Base-by-base conservation (phyloP, 2,888 invertebrate genomes). In the Eugnorisma glareosa region DNA sequence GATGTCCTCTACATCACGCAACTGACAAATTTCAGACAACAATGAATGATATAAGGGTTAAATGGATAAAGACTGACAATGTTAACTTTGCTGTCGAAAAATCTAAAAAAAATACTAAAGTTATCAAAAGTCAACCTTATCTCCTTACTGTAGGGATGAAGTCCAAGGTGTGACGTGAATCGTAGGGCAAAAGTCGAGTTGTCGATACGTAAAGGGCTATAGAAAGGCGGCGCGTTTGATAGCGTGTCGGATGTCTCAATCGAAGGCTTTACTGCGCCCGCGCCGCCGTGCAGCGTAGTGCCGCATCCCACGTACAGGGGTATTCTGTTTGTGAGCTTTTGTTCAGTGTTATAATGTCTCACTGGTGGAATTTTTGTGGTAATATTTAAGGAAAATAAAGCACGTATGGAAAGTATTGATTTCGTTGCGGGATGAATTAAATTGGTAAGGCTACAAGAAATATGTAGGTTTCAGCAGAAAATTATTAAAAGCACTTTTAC, bases 11-110 rank as follows among this genome's bases (percentile, higher is more conserved):
- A 93, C 94, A 93, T 93, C 93, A 92, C 93, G 90, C 93, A 94
- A 95, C 96, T 96, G 96, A 96, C 96, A 96, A 96, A 96, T 96
- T 96, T 94, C 89, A 88, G 91, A 94, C 94, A 95, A 96, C 96
- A 96, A 96, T 94, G 93, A 92, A 94, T 94, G 92, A 93, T 94
- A 92, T 93, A 94, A 94, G 95, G 95, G 95, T 95, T 95, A 95
- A 95, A 95, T 93, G 94, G 93, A 94, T 93, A 93, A 93, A 89
- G 91, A 90, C 87, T 88, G 67, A 88, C 94, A 88, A 94, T 78
- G 10, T 77, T 89, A 71, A 72, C 18, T 67, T 28, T 79, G 1
- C 68, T 5, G 3, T 54, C 13, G 77, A 40, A 67, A 72, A 45
- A 70, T 87, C 68, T 86, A 64, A 82, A 40, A 37, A 77, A 84